These are phyloP conservation scores for Zaprionus kolodkinae DNA, from an alignment of 1,140 invertebrate species.

Conservation along the genomic window DNA sequence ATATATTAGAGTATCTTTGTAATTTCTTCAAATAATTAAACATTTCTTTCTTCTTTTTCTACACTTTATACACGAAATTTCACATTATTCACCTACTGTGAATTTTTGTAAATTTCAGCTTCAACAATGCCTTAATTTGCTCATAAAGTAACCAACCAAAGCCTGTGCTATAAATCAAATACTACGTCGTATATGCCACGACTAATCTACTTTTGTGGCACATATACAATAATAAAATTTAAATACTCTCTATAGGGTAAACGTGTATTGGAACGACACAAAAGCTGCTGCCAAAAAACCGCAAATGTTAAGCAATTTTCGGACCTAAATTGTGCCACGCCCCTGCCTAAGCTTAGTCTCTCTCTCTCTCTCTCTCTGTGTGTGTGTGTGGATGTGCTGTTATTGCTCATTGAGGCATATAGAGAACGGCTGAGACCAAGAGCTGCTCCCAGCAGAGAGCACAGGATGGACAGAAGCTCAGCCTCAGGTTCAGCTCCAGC, in stretches of 20 bases:
- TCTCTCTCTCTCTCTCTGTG: slow-evolving; percentile 10
- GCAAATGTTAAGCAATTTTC: slow-evolving; percentile 53
- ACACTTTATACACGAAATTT: no score
- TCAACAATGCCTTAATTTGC: not conserved
- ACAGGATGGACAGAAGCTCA: not conserved
- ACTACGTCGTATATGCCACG: not conserved
- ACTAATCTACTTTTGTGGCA: slow-evolving; percentile 3
- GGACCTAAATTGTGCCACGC: slow-evolving; percentile 33
- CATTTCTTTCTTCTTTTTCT: no score
- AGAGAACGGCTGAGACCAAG: slow-evolving; percentile 31
- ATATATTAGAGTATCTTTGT: no score
- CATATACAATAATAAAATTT: slow-evolving; percentile 7
- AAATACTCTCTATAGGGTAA: slow-evolving; percentile 2
- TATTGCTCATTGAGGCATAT: slow-evolving; percentile 70
- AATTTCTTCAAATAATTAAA: no score
- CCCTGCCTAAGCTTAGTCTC: slow-evolving; percentile 26
- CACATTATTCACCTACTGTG: not conserved
- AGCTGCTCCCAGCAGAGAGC: not conserved
- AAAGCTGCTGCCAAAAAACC: slow-evolving; percentile 41
- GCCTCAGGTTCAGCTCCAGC: not conserved
- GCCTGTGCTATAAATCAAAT: not conserved
- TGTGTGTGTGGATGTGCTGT: slow-evolving; percentile 21
- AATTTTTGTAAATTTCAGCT: not conserved
- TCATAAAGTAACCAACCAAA: not conserved
- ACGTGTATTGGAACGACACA: slow-evolving; percentile 19